phyloP scores from a whole-genome alignment of 92 coral and sea anemone species.

The Bergia sp. region DNA sequence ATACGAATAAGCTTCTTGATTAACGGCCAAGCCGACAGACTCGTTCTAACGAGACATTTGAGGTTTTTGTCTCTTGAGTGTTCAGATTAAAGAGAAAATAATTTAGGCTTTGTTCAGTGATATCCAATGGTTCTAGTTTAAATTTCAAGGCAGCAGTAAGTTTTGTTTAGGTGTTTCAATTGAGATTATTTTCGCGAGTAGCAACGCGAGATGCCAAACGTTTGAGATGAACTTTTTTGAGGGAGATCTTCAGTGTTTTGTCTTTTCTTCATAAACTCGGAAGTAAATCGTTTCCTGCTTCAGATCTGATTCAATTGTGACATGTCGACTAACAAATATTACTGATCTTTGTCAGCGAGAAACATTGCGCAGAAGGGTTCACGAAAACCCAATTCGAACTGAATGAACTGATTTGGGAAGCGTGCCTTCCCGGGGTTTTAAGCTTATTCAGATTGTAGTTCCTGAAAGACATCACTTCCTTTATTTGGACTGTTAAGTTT shows the following conservation, averaged over 20 bases:
- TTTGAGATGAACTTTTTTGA: neutral
- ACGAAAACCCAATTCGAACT: neutral
- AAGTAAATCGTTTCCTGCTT: constrained; percentile 14
- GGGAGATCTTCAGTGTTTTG: neutral
- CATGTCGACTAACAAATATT: neutral
- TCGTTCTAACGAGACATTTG: neutral
- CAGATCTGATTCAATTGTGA: constrained; percentile 14
- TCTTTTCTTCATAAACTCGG: constrained; percentile 6
- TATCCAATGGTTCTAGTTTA: neutral
- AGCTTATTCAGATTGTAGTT: neutral
- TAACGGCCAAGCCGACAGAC: neutral
- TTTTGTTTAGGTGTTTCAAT: neutral
- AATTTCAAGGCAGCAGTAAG: neutral
- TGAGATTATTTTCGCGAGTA: neutral
- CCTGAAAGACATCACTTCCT: neutral
- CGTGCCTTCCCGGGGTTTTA: neutral
- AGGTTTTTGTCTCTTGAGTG: constrained; percentile 5
- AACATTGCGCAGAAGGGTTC: neutral
- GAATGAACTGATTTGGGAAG: neutral
- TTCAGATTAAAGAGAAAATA: constrained; percentile 6
- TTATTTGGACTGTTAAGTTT: neutral
- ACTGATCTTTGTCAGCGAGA: neutral
- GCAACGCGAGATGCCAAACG: neutral
- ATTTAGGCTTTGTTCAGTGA: constrained; percentile 25
- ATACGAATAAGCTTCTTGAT: neutral